Evolutionary conservation across 2,888 invertebrate genomes (phyloP), one percentile per base, ranked within the genome.

Genomic region (Cerceris ruficornis): DNA sequence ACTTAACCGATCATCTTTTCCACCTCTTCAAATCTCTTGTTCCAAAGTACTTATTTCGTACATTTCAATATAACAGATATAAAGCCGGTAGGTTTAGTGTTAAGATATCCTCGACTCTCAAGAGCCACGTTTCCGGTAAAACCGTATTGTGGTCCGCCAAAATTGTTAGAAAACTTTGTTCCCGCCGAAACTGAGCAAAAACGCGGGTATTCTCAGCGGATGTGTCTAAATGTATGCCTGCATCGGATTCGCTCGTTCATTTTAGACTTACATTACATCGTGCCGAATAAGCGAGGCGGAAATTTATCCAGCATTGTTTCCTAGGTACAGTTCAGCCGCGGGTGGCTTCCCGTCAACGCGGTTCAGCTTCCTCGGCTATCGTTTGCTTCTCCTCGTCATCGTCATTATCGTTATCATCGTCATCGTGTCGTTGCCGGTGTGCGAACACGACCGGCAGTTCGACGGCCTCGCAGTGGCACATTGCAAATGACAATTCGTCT

Each of bases 401-500:
- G 65, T 80, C 73, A 75, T 81, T 81, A 75, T 82, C 71, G 73
- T 74, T 73, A 72, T 78, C 78, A 72, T 78, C 80, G 70, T 74
- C 75, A 72, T 68, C 68, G 69, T 68, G 69, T 70, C 70, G 70
- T 54, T 60, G 55, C 28, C 55, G 60, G 55, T 64, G 41, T 13
- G 54, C 71, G 62, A 55, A 64, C 49, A 14, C 67, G 50, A n/a
- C 67, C 7, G 49, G 28, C 43, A 39, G 46, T 55, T n/a, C 67
- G 68, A 55, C 54, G 52, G 39, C 11, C 69, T 62, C 57, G 75
- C 60, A 84, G 4, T 28, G 82, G 81, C 81, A 81, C 76, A 77
- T 80, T 83, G 86, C 86, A 84, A 86, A 86, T 87, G 87, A 86
- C 84, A 79, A 87, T 83, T 82, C 75, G 79, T 64, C 74, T 74